These are phyloP conservation scores for Oryctolagus cuniculus DNA, from an alignment of 2,113 vertebrate genomes.

Conservation along the genomic window mOryCun1.1 NC_091442.1:111245501-111246000, in stretches of 20 bases:
- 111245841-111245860: neutral
- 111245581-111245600: neutral
- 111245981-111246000: neutral
- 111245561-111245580: too few relatives aligned
- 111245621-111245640: neutral
- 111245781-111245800: neutral
- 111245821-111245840: neutral
- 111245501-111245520: neutral
- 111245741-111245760: accelerated
- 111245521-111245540: neutral
- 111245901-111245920: neutral
- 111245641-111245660: accelerated
- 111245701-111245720: neutral
- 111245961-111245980: neutral
- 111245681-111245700: neutral
- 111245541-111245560: neutral
- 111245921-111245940: neutral
- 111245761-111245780: neutral
- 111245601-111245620: too few relatives aligned
- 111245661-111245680: neutral
- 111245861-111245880: accelerated
- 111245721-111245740: neutral
- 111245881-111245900: neutral
- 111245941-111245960: neutral
- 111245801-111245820: neutral